Base-by-base conservation (phyloP, 2,888 invertebrate species). In the Cosmia trapezina region DNA sequence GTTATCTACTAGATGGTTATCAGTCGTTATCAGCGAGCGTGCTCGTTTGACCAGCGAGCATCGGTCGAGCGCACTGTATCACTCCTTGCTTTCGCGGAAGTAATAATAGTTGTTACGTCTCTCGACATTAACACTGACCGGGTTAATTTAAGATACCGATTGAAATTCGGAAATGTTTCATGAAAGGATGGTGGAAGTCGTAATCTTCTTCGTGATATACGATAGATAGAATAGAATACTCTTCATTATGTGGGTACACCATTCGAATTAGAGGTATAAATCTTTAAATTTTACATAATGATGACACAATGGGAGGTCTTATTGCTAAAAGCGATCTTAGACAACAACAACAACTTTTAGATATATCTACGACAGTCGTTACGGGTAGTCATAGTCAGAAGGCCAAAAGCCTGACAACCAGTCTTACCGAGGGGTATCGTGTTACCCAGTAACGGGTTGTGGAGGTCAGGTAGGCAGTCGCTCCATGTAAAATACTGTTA, bases 1-100 rank as follows among this genome's bases (percentile, higher is more conserved):
- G 88, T 84, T 94, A 94, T 95, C 94, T 91, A 75, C 78, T 83
- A 89, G 93, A 94, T 94, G 83, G 79, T 89, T 92, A 94, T 95
- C 94, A 90, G 80, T 66, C 67, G 86, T 88, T 93, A 94, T 93
- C 94, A 89, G 82, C 74, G 89, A 89, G 91, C 94, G 94, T 95
- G 95, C 90, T 88, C 84, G 77, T 83, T 85, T 86, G 87, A 82
- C 83, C 89, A 84, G 79, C 70, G 83, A 83, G 87, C 83, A 91
- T 91, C 91, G 91, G 91, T 91, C 87, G 89, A 79, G 78, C 77
- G 83, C 78, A 77, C 81, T 81, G 81, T 89, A 87, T 90, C 89
- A 83, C 74, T 81, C 76, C 83, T 76, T 76, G 78, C 79, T 67
- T 83, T 84, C 84, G 75, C 89, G 90, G 90, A 92, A 91, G 81